A percentile compares a stretch with the other conserved stretches of the same genome.
phyloP scores from a whole-genome alignment of 2,888 invertebrate species.

The Acleris laterana region DNA sequence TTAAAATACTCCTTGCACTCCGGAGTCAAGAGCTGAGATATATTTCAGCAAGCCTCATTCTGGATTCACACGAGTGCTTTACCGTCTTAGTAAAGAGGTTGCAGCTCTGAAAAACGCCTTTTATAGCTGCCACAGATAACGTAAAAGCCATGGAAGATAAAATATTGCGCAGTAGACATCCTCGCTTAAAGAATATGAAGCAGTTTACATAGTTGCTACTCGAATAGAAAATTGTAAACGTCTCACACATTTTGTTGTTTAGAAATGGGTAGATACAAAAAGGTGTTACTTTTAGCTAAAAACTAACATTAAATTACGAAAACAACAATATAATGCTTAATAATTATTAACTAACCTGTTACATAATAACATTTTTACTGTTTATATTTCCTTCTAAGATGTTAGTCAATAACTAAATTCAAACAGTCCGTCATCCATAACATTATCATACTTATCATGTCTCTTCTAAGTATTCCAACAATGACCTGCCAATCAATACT shows the following conservation, averaged over 20 bases:
- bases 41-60: slow-evolving; percentile 35
- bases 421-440: too few species aligned
- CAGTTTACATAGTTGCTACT: neutral
- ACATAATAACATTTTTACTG: too few species aligned
- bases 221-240: neutral
- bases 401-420: too few species aligned
- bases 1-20: slow-evolving; percentile 29
- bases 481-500: too few species aligned
- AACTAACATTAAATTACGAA: too few species aligned
- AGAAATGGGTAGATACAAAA: too few species aligned
- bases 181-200: neutral
- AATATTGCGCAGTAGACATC: slow-evolving; percentile 11
- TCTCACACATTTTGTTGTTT: neutral
- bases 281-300: too few species aligned
- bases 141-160: slow-evolving; percentile 12
- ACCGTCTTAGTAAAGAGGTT: slow-evolving; percentile 28
- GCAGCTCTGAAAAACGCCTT: slow-evolving; percentile 27
- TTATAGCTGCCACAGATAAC: slow-evolving; percentile 19
- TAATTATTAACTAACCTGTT: too few species aligned
- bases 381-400: too few species aligned
- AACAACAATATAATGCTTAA: too few species aligned
- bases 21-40: slow-evolving; percentile 29
- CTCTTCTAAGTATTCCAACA: too few species aligned
- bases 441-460: too few species aligned
- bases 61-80: slow-evolving; percentile 34